Evolutionary conservation across 2,797 vertebrate species (phyloP).

Genomic region (Rhodeus uyekii): DNA sequence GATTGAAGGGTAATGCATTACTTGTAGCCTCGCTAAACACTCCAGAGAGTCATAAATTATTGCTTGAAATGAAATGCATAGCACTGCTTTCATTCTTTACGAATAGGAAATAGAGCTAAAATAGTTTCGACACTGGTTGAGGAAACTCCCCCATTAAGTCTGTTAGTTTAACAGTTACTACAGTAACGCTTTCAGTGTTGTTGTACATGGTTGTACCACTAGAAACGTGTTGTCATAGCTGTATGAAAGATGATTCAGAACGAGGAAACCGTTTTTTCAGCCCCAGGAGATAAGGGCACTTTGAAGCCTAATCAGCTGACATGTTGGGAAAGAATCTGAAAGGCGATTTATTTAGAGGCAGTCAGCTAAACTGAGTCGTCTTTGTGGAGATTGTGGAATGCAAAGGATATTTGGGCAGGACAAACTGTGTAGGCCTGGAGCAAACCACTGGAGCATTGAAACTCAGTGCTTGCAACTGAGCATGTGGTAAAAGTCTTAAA

Average conservation of each 20-base stretch:
- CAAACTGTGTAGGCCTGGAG: slow-evolving; percentile 2
- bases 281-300: neutral
- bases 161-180: neutral
- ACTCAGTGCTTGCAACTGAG: neutral
- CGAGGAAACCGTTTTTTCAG: neutral
- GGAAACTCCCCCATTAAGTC: neutral
- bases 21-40: neutral
- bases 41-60: neutral
- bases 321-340: neutral
- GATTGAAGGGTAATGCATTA: neutral
- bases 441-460: neutral
- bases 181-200: slow-evolving; percentile 8
- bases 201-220: neutral
- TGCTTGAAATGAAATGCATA: neutral
- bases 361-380: slow-evolving; percentile 13
- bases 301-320: neutral
- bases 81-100: neutral
- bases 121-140: neutral
- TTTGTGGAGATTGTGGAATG: slow-evolving; percentile 26
- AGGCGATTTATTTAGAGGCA: neutral
- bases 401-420: neutral
- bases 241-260: slow-evolving; percentile 16
- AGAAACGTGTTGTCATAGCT: neutral
- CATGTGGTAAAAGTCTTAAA: slow-evolving; percentile 1
- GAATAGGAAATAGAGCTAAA: neutral